Base-by-base conservation (phyloP, 2,113 vertebrate genomes). In the Ceuthmochares aereus region DNA sequence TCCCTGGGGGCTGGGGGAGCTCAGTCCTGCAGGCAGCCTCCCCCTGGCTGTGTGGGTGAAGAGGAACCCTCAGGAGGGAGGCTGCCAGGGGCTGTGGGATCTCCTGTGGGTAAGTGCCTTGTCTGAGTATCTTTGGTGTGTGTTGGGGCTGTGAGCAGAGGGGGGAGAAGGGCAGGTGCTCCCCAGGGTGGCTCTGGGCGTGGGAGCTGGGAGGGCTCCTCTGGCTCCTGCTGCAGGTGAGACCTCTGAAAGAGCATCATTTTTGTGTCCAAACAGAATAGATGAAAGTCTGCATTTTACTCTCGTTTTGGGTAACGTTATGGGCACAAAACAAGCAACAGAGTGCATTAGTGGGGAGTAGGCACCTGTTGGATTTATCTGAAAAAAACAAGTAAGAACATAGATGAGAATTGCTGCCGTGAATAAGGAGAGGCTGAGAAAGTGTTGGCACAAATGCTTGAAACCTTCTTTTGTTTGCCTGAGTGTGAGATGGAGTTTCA, bases 81-180 rank as follows among this genome's bases (percentile, higher is more conserved):
- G 79, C 22, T n/a, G 64, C 64, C 13, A 2, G 64, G 7, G 43
- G 30, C 30, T 6, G 34, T 4, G 22, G 42, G 34, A 6, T 59
- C 43, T 62, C 19, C 56, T 34, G 55, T 2, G 0, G 2, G 5
- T 6, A 10, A 43, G 47, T 19, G 37, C 26, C 2, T 29, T 2
- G 13, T 37, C 13, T 2, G 58, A 5, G 56, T 4, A 4, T 7
- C 25, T 36, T 25, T 72, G 30, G 25, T 1, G 0, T 8, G 4
- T 1, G 0, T 7, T 5, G 17, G 67, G 56, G 36, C 66, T 51
- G 43, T 20, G 78, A 32, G 40, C 12, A 13, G 66, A 22, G 52
- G 14, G 10, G 29, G 34, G 29, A 22, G 47, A 56, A 17, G 26
- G n/a, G 7, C 22, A 43, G 16, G n/a, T 12, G 51, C 51, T 40